These are phyloP conservation scores for Microctonus hyperodae DNA, from an alignment of 2,888 invertebrate genomes.

Conservation along the genomic window DNA sequence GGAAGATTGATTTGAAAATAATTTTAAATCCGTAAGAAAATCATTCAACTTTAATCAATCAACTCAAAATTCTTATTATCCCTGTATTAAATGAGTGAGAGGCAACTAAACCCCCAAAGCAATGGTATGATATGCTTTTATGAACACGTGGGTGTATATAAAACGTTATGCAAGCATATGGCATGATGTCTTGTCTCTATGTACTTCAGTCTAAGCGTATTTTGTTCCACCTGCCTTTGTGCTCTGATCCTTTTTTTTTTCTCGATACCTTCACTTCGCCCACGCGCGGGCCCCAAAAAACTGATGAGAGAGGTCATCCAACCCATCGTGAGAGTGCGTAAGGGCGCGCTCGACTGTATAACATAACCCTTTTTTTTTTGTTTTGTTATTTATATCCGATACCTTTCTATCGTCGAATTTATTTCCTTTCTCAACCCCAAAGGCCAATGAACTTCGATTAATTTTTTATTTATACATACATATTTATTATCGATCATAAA, in stretches of 20 bases:
- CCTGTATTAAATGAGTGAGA: neutral
- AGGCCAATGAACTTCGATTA: slow-evolving; percentile 11
- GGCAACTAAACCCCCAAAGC: slow-evolving; percentile 15
- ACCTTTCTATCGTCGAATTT: slow-evolving; percentile 40
- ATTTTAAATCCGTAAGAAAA: no score
- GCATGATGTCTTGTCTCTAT: slow-evolving; percentile 42
- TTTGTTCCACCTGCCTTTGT: slow-evolving; percentile 52
- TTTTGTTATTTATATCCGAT: slow-evolving; percentile 30
- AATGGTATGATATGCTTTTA: slow-evolving; percentile 38
- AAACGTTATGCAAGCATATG: slow-evolving; percentile 58
- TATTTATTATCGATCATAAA: neutral
- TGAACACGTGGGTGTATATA: slow-evolving; percentile 47
- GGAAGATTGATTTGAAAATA: no score
- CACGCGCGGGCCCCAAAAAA: slow-evolving; percentile 27
- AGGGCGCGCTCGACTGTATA: slow-evolving; percentile 24
- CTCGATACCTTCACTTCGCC: slow-evolving; percentile 9
- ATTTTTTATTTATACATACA: neutral
- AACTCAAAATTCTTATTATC: neutral
- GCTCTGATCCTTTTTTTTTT: slow-evolving; percentile 14
- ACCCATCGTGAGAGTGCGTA: slow-evolving; percentile 27
- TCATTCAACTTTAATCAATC: slow-evolving; percentile 13
- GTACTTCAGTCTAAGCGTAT: slow-evolving; percentile 16
- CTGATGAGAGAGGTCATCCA: slow-evolving; percentile 41
- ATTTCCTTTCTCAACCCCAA: slow-evolving; percentile 11
- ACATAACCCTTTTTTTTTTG: slow-evolving; percentile 32